phyloP scores from a whole-genome alignment of 2,888 invertebrate species.

The Cataglyphis livida region DNA sequence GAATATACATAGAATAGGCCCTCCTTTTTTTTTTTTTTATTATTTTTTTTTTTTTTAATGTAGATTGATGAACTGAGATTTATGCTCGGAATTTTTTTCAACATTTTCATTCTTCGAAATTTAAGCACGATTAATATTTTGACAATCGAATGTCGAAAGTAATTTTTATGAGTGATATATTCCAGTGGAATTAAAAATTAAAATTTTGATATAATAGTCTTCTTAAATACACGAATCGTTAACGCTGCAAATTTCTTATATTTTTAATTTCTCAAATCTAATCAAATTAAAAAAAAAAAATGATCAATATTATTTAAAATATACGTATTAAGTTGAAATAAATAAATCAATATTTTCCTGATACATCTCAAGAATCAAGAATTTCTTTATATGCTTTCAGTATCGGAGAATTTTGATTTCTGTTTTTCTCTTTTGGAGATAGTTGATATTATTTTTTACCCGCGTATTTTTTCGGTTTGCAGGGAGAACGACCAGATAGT shows the following conservation, averaged over 20 bases:
- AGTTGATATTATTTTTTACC: not conserved
- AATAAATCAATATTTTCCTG: not conserved
- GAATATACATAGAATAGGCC: not conserved
- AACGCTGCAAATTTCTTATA: not conserved
- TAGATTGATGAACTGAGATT: not conserved
- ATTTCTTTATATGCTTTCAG: not conserved
- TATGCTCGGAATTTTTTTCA: not conserved
- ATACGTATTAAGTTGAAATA: not conserved
- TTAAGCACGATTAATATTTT: not conserved
- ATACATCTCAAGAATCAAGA: not conserved
- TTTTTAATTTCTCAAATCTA: not conserved
- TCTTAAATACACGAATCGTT: not conserved
- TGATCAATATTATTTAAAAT: not conserved
- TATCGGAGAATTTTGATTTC: not conserved
- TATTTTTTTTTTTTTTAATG: not conserved
- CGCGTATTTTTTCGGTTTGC: constrained; percentile 73
- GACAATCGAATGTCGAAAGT: not conserved
- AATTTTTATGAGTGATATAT: too few species aligned
- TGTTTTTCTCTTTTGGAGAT: not conserved
- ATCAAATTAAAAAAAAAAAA: not conserved
- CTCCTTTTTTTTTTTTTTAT: not conserved
- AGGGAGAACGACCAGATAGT: constrained; percentile 91
- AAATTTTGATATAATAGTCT: not conserved
- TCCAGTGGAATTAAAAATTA: not conserved
- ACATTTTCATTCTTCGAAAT: not conserved